Evolutionary conservation across 2,888 invertebrate species (phyloP), one percentile per base, ranked within the genome.

Genomic region (Silvanus unidentatus): DNA sequence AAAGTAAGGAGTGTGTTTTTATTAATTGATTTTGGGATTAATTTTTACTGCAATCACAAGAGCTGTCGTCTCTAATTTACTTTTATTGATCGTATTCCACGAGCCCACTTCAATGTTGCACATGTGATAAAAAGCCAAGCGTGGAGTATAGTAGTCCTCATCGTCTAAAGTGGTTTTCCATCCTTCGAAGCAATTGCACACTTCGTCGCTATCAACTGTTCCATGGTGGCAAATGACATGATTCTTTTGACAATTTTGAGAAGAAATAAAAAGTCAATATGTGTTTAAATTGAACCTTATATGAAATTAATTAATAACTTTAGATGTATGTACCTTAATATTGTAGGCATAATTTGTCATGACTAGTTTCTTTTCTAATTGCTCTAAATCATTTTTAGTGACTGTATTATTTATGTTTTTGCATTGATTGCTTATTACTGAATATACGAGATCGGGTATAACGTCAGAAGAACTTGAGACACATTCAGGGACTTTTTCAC

Each of bases 401-500:
- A 73, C 60, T 2, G 64, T 52, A 14, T 55, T 56, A 49, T 69
- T 69, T 47, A 73, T 52, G 58, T 73, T 65, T 36, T 64, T 60
- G 52, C 74, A 74, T 45, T 58, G 64, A 52, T 74, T 73, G 42
- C 62, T 70, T 32, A 59, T 60, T 2, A 70, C 68, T n/a, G 66
- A 62, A 46, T 32, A 32, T 56, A 70, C 71, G 42, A 69, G 57
- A 51, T 70, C 65, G 10, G 69, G 67, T 36, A 65, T 53, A 22
- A 58, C 55, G 45, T 65, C 64, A n/a, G 47, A 47, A 6, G 60
- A 46, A 49, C 69, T 52, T 13, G 54, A 57, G 15, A 50, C 53
- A 51, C 73, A 74, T 14, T 59, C 45, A 4, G 73, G 71, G 29
- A 72, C 71, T 42, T 60, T 55, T 49, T 71, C 65, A 47, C 73